Percentiles rank a stretch among this genome's conserved stretches.
These are phyloP conservation scores for Coptotermes formosanus DNA, from an alignment of 1,140 invertebrate species.

Conservation along the genomic window DNA sequence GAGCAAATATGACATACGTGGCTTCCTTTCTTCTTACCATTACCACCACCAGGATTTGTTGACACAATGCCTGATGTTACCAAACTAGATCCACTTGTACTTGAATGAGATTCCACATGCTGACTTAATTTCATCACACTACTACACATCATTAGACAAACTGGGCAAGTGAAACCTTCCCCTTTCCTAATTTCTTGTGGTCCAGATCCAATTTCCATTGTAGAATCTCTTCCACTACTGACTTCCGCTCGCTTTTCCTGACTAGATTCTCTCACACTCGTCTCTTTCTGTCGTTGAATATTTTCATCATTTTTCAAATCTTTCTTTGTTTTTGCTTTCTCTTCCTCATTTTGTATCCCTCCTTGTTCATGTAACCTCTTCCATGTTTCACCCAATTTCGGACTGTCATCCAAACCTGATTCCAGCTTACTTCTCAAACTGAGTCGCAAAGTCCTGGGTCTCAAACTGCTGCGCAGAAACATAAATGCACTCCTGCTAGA, in stretches of 20 bases:
- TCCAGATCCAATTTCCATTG: background rate
- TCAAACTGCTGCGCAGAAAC: background rate
- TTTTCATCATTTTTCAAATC: constrained; percentile 33
- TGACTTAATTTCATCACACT: background rate
- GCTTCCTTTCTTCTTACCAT: constrained; percentile 23
- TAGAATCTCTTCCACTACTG: background rate
- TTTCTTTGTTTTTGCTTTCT: constrained; percentile 12
- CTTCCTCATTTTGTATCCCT: background rate
- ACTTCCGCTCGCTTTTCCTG: background rate
- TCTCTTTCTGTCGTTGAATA: constrained; percentile 26
- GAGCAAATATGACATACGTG: constrained; percentile 56
- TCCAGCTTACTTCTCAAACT: background rate
- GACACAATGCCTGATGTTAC: too few species aligned
- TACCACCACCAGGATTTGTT: background rate
- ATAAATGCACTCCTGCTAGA: background rate
- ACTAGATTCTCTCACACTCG: constrained; percentile 2
- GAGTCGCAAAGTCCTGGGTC: constrained; percentile 20
- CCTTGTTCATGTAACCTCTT: background rate
- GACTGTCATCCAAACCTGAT: background rate
- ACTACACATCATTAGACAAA: background rate
- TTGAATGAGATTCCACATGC: background rate
- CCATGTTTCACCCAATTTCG: background rate
- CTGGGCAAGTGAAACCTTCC: background rate
- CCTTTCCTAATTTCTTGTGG: background rate
- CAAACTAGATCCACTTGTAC: background rate